phyloP scores from a whole-genome alignment of 2,113 vertebrate species.

The Panthera tigris region DNA sequence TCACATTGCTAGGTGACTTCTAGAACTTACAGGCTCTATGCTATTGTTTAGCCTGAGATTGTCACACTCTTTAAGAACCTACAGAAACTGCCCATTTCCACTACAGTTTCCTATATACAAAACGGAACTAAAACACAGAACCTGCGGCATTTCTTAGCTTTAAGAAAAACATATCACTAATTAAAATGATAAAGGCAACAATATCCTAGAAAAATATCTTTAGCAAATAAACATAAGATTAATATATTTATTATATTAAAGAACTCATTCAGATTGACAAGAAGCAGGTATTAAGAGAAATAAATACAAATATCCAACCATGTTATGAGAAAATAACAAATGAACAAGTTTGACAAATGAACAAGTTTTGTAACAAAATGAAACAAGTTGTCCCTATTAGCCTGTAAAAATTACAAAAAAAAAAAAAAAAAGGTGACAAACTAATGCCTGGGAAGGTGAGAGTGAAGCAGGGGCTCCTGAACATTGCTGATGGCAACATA shows the following conservation, averaged over 20 bases:
- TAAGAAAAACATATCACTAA: conserved; percentile 11
- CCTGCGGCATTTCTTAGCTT: neutral
- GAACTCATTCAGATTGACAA: neutral
- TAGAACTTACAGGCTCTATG: neutral
- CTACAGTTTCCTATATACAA: neutral
- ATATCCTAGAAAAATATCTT: conserved; percentile 5
- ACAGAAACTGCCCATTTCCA: neutral
- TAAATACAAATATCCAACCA: neutral
- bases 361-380: neutral
- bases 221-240: neutral
- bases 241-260: conserved; percentile 4
- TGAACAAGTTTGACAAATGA: no score
- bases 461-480: neutral
- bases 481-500: neutral
- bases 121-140: neutral
- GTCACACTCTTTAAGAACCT: neutral
- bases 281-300: conserved; percentile 3
- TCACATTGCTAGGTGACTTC: neutral
- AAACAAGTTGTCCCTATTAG: neutral
- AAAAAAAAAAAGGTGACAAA: neutral
- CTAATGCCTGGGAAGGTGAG: neutral
- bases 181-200: neutral
- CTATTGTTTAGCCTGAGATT: neutral
- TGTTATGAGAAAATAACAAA: neutral
- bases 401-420: neutral